Evolutionary conservation across 2,113 vertebrate species (phyloP), one percentile per base, ranked within the genome.

Genomic region (Notarius lentiginosus): DNA sequence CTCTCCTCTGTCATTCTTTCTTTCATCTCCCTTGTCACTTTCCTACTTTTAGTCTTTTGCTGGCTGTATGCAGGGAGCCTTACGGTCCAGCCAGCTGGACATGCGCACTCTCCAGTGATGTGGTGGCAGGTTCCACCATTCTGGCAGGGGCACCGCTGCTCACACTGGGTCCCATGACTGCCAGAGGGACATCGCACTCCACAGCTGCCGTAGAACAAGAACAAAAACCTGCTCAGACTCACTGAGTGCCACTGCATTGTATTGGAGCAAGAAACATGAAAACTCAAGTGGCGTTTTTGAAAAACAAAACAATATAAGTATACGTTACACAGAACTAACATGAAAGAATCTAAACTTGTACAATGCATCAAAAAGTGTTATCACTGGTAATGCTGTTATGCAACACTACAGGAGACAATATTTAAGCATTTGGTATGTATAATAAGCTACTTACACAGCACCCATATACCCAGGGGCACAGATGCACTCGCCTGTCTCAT

Each of bases 101-200:
- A 99, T 87, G 97, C 95, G 90, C 98, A 99, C 90, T 98, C 98
- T 56, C 98, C 98, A 0, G 96, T 98, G 95, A 99, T 96, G 94
- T 99, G 98, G 93, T 99, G 98, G 88, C 98, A 99, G 41, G 94
- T 95, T 7, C 98, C 98, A 24, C 97, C 96, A 0, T 99, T 99
- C 95, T 99, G 98, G 94, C 98, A 99, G 61, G 98, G 98, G 91
- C 98, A 99, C 65, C 97, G 96, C 91, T 97, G 93, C 88, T 99
- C 98, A 80, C 98, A 99, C 92, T 98, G 97, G n/a, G 96, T 95
- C 17, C 98, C 98, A 0, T 99, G 98, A 84, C 97, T 99, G 86
- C 98, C 98, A 0, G 96, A 96, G 53, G 98, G 98, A 89, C 98
- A 99, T 34, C 93, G 96, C 89, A 99, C 97, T 90, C 97, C 98